Conservation (phyloP, 1,140 invertebrate genomes). For the Nylanderia fulva region DNA sequence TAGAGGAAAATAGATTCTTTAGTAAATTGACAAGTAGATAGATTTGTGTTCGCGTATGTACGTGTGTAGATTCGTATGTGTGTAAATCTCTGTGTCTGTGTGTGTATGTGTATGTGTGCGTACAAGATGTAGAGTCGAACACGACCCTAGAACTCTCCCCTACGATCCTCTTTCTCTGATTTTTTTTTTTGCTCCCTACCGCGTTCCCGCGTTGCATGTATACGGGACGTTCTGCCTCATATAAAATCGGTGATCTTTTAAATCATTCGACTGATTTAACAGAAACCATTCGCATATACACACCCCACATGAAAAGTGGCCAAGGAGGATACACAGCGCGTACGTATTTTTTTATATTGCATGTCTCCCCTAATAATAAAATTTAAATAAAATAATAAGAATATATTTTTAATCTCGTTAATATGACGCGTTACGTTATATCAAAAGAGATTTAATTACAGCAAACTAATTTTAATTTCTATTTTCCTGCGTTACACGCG, state of each 20-base stretch:
- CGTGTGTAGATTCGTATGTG: not conserved
- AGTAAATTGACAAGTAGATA: slow-evolving; percentile 84
- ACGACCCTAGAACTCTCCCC: slow-evolving; percentile 31
- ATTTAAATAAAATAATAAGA: not conserved
- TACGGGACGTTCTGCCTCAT: slow-evolving; percentile 33
- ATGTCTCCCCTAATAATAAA: not conserved
- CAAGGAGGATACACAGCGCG: not conserved
- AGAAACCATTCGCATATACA: slow-evolving; percentile 26
- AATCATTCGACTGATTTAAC: not conserved
- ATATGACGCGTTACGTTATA: not conserved
- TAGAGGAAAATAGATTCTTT: slow-evolving; percentile 81
- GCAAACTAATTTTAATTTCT: not conserved
- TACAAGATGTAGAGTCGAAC: slow-evolving; percentile 31
- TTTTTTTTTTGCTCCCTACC: slow-evolving; percentile 7
- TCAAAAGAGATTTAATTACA: not conserved
- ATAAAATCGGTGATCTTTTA: slow-evolving; percentile 47
- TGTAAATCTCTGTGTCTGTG: not conserved
- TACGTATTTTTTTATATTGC: slow-evolving; percentile 5
- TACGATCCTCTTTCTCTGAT: slow-evolving; percentile 26
- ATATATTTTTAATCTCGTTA: not conserved
- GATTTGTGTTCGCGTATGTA: slow-evolving; percentile 66
- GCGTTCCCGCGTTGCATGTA: slow-evolving; percentile 17
- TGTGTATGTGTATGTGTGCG: not conserved
- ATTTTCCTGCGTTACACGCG: not conserved
- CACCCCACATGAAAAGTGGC: not conserved